Percentiles rank a stretch among this genome's conserved stretches.
Evolutionary conservation across 2,888 invertebrate genomes (phyloP).

Genomic region (Notocelia uddmanniana): DNA sequence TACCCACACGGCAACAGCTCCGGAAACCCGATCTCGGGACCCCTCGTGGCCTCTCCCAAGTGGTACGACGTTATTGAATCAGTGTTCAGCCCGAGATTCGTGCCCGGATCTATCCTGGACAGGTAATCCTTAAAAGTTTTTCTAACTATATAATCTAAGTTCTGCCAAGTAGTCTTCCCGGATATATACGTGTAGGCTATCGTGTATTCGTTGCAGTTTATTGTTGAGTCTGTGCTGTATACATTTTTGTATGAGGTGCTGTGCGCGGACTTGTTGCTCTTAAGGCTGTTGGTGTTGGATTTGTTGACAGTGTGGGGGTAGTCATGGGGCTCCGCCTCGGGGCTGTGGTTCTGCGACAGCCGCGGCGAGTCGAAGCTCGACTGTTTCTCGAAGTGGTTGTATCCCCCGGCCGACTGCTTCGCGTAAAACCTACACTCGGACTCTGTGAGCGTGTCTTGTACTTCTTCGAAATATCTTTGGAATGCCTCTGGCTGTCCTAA

Average conservation of each 20-base stretch:
- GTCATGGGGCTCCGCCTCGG: slow-evolving; percentile 77
- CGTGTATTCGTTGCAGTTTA: slow-evolving; percentile 90
- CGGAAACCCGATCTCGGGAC: slow-evolving; percentile 92
- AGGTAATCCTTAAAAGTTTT: slow-evolving; percentile 98
- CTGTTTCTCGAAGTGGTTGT: slow-evolving; percentile 81
- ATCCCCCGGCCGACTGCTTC: slow-evolving; percentile 78
- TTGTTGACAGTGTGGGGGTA: slow-evolving; percentile 76
- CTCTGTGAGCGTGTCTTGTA: slow-evolving; percentile 88
- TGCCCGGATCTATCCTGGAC: slow-evolving; percentile 96
- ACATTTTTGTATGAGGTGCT: slow-evolving; percentile 82
- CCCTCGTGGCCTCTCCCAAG: slow-evolving; percentile 94
- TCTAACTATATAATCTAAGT: slow-evolving; percentile 95
- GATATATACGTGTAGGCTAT: slow-evolving; percentile 96
- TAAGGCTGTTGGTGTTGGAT: slow-evolving; percentile 84
- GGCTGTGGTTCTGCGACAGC: slow-evolving; percentile 79
- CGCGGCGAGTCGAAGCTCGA: slow-evolving; percentile 80
- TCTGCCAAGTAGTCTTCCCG: slow-evolving; percentile 97
- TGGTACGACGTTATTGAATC: slow-evolving; percentile 98
- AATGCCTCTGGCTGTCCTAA: slow-evolving; percentile 93
- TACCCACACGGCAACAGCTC: slow-evolving; percentile 97
- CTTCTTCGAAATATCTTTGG: slow-evolving; percentile 88
- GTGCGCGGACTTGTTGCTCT: slow-evolving; percentile 85
- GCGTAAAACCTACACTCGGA: slow-evolving; percentile 87
- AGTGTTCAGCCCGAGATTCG: slow-evolving; percentile 92
- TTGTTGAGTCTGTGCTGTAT: slow-evolving; percentile 82